Evolutionary conservation across 2,113 vertebrate species (phyloP), one percentile per base, ranked within the genome.

Genomic region (Gymnogyps californianus): DNA sequence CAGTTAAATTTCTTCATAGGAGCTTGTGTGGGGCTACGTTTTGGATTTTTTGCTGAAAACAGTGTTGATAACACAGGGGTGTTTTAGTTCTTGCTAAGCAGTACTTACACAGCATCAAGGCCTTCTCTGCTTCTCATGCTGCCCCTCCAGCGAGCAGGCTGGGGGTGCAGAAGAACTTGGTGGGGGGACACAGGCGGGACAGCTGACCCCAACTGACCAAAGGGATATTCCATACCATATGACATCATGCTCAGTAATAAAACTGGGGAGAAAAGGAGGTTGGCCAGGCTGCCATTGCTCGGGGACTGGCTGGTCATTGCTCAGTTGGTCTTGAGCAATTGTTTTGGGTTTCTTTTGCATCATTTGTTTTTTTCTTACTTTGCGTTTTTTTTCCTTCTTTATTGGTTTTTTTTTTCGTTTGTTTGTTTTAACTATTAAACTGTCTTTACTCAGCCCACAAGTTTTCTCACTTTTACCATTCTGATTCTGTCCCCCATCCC

Each of bases 171-270:
- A n/a, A n/a, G n/a, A n/a, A n/a, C n/a, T n/a, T n/a, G n/a, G n/a
- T n/a, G n/a, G n/a, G n/a, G n/a, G n/a, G n/a, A n/a, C n/a, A n/a
- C n/a, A n/a, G n/a, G n/a, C n/a, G n/a, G n/a, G n/a, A n/a, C n/a
- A n/a, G n/a, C n/a, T n/a, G n/a, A n/a, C n/a, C n/a, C 65, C 15
- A 31, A 1, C 22, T 51, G 19, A 25, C 13, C 22, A 36, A 6
- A 72, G 36, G 9, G 10, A 13, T 65, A n/a, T 42, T 15, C 20
- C 10, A 13, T 4, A 22, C 36, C 32, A 7, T n/a, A 4, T 16
- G 4, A 4, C 0, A 1, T 47, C 6, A 2, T 20, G 14, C 46
- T 59, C 21, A 16, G 52, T 0, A 47, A 4, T 83, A 52, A 46
- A 76, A 6, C 10, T 34, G 20, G 1, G 16, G 25, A n/a, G 14